These are phyloP conservation scores for Otolemur garnettii DNA, from an alignment of 2,113 vertebrate genomes.

Conservation along the genomic window DNA sequence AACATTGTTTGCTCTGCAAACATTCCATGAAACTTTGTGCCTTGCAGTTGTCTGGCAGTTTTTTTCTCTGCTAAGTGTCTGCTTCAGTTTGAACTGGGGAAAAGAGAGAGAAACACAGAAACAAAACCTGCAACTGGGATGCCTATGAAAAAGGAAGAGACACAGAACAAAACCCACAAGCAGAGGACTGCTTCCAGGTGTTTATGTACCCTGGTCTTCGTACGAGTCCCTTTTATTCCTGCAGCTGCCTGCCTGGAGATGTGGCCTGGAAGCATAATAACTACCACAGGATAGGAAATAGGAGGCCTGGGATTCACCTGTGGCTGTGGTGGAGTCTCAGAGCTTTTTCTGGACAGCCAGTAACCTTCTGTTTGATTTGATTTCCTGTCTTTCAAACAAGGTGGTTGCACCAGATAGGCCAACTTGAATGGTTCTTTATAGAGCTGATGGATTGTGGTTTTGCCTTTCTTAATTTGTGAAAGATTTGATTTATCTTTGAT, in stretches of 20 bases:
- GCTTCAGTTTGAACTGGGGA: neutral
- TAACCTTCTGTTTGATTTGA: neutral
- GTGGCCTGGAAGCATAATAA: neutral
- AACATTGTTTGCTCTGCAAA: neutral
- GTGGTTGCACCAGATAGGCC: neutral
- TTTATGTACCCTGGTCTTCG: neutral
- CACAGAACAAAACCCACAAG: neutral
- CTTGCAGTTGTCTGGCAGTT: neutral
- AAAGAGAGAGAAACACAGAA: neutral
- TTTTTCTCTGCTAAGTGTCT: neutral
- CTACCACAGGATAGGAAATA: neutral
- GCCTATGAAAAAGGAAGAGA: neutral
- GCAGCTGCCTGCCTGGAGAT: accelerated
- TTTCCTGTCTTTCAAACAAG: neutral
- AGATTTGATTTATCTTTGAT: conserved; percentile 20
- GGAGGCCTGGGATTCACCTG: neutral
- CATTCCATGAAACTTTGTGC: neutral
- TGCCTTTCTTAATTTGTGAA: neutral
- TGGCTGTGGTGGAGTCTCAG: neutral
- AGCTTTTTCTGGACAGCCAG: neutral
- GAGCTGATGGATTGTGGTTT: neutral
- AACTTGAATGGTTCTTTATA: neutral
- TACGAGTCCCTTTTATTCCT: neutral
- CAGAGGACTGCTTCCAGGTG: neutral
- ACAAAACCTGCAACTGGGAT: neutral